Evolutionary conservation across 2,888 invertebrate genomes (phyloP), one percentile per base, ranked within the genome.

Genomic region (Callyntrura sp.): DNA sequence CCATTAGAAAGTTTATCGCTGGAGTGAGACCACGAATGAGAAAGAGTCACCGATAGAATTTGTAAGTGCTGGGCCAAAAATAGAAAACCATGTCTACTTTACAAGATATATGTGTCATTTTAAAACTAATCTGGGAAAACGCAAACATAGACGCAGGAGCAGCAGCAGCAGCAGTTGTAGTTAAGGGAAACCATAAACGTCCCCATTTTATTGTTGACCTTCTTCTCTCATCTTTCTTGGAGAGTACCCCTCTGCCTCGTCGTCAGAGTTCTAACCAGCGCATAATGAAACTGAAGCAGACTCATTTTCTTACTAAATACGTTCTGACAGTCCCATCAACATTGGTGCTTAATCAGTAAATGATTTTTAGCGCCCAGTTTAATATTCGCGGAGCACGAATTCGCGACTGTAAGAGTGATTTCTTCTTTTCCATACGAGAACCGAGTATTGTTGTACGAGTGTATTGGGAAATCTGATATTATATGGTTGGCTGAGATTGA

Each of bases 371-470:
- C 76, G 9, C 25, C 51, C 25, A 76, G 35, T 14, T 28, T 35
- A 3, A n/a, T n/a, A n/a, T n/a, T n/a, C n/a, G n/a, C n/a, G n/a
- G n/a, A n/a, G n/a, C n/a, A n/a, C n/a, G n/a, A n/a, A n/a, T n/a
- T n/a, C 28, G 20, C 17, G 35, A 8, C 35, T 51, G 11, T 23
- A 23, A 9, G 8, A 62, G 60, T 62, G 9, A 25, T 62, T 62
- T 62, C 12, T 20, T 11, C 23, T 17, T 68, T 68, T 23, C 20
- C 5, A 4, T 55, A 14, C 51, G 48, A n/a, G n/a, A n/a, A n/a
- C n/a, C n/a, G n/a, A n/a, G n/a, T n/a, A n/a, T n/a, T n/a, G 65
- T 45, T 85, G 68, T 55, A 6, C 48, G 48, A 45, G 48, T 73
- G 43, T 14, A 73, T 17, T 73, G 45, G 43, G 68, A 35, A 70